Percentiles rank a stretch among this genome's conserved stretches.
Conservation (phyloP, 2,888 invertebrate genomes). For the Metalampra italica region DNA sequence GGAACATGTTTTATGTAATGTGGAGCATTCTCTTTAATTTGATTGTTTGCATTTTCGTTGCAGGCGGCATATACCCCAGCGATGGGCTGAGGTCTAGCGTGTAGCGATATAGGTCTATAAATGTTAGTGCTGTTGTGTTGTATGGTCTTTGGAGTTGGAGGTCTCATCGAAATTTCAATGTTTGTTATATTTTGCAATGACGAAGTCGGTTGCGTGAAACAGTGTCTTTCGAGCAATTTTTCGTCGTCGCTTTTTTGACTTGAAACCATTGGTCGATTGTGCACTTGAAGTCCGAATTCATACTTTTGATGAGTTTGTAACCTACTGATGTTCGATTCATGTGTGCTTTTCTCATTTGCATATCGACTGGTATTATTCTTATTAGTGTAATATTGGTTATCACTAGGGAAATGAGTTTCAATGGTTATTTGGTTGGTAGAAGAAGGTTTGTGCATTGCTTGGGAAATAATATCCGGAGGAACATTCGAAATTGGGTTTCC, state of each 20-base stretch:
- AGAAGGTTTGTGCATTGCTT: conserved; percentile 63
- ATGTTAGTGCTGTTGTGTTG: conserved; percentile 35
- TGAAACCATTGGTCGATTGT: conserved; percentile 42
- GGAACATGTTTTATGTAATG: conserved; percentile 68
- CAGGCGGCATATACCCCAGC: conserved; percentile 40
- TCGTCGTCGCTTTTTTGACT: conserved; percentile 75
- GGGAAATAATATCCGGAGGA: conserved; percentile 71
- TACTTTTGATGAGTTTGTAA: conserved; percentile 43
- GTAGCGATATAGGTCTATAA: conserved; percentile 70
- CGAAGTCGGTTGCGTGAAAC: conserved; percentile 52
- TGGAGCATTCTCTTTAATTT: conserved; percentile 63
- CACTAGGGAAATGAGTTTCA: conserved; percentile 68
- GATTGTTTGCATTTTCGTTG: conserved; percentile 56
- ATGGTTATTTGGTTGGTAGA: conserved; percentile 63
- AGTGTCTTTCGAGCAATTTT: conserved; percentile 64
- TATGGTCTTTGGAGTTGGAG: conserved; percentile 45
- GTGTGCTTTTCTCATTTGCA: conserved; percentile 27
- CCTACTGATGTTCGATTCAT: conserved; percentile 30
- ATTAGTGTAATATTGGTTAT: conserved; percentile 44
- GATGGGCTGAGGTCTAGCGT: conserved; percentile 51
- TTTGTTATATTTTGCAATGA: conserved; percentile 73
- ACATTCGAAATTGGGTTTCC: conserved; percentile 39
- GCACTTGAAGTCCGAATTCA: conserved; percentile 55
- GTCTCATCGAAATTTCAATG: conserved; percentile 67
- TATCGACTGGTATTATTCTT: conserved; percentile 30